These are phyloP conservation scores for Teleiodes luculella DNA, from an alignment of 2,888 invertebrate species.

Conservation along the genomic window DNA sequence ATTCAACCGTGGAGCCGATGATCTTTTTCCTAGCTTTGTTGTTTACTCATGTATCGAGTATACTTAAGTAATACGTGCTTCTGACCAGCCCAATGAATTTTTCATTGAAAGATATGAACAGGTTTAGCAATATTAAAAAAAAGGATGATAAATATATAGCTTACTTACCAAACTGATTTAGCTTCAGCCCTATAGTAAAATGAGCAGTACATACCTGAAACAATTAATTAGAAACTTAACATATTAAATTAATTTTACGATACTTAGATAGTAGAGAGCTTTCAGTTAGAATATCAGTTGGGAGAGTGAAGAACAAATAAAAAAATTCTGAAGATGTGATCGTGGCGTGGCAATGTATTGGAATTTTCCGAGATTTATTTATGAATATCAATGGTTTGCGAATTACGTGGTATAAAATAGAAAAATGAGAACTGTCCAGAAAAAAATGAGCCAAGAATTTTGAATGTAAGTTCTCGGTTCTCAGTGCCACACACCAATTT, in stretches of 20 bases:
- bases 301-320: no score
- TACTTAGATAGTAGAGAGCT: no score
- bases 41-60: not conserved
- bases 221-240: not conserved
- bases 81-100: not conserved
- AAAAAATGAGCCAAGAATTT: no score
- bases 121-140: not conserved
- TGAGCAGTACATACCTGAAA: not conserved
- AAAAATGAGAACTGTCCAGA: not conserved
- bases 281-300: no score
- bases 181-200: not conserved
- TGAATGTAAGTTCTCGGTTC: no score
- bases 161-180: not conserved
- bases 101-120: not conserved
- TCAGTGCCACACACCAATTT: no score
- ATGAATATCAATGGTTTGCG: not conserved
- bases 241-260: no score
- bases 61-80: not conserved
- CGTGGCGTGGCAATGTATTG: not conserved
- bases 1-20: conserved; percentile 32
- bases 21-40: conserved; percentile 8
- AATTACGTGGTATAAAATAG: not conserved
- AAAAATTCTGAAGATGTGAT: not conserved
- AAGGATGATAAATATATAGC: not conserved
- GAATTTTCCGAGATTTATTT: not conserved